Evolutionary conservation across 2,888 invertebrate species (phyloP).

Genomic region (Tridacna crocea): DNA sequence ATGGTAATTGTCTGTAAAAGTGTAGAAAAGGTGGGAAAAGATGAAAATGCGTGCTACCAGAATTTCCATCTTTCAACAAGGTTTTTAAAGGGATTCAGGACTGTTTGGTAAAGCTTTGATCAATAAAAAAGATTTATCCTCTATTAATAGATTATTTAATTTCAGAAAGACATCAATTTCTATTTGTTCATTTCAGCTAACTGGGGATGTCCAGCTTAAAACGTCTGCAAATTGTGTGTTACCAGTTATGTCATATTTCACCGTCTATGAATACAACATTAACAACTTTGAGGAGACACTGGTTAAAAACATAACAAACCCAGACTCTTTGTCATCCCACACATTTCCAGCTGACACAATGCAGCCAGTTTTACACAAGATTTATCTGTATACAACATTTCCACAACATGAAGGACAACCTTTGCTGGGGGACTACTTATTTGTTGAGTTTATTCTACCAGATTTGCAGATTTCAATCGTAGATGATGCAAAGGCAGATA

Average conservation of each 20-base stretch:
- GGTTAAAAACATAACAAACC: not conserved
- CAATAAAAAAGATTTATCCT: too few species aligned
- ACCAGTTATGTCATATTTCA: not conserved
- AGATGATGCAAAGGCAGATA: not conserved
- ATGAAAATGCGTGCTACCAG: too few species aligned
- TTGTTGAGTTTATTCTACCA: constrained; percentile 3
- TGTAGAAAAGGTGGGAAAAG: too few species aligned
- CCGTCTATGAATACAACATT: not conserved
- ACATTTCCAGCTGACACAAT: constrained; percentile 3
- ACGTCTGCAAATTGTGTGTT: not conserved
- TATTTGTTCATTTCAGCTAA: not conserved
- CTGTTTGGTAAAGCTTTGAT: too few species aligned
- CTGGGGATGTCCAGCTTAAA: constrained; percentile 7
- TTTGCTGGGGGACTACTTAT: constrained; percentile 18
- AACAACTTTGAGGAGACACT: not conserved
- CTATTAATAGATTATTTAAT: too few species aligned
- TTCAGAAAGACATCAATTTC: too few species aligned
- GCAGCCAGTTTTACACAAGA: constrained; percentile 5
- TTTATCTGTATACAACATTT: constrained; percentile 9
- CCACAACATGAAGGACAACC: not conserved
- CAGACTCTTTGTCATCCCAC: not conserved
- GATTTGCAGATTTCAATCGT: not conserved
- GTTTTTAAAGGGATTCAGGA: too few species aligned
- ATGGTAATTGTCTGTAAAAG: too few species aligned
- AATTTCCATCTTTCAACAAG: too few species aligned